A percentile compares a stretch with the other conserved stretches of the same genome.
phyloP scores from a whole-genome alignment of 2,888 invertebrate genomes.

The Liposcelis brunnea region DNA sequence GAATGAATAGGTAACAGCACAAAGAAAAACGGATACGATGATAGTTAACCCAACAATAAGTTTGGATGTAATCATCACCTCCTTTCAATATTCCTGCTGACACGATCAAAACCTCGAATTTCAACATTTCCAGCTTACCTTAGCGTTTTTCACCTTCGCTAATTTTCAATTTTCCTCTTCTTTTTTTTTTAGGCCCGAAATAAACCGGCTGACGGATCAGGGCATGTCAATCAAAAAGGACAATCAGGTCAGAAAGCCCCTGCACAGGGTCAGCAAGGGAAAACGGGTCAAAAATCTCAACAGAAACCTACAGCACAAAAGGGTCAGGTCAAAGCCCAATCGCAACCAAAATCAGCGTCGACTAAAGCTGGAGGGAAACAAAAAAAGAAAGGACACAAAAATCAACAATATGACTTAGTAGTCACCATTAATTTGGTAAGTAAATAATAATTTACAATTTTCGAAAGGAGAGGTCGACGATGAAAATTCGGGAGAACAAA shows the following conservation, averaged over 20 bases:
- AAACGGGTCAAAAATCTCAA: conserved; percentile 34
- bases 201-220: conserved; percentile 62
- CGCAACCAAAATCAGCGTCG: conserved; percentile 40
- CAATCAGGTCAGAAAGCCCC: conserved; percentile 45
- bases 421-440: conserved; percentile 71
- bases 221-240: conserved; percentile 54
- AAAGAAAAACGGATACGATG: too few species aligned
- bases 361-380: conserved; percentile 35
- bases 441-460: too few species aligned
- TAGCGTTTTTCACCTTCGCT: conserved; percentile 10
- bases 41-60: too few species aligned
- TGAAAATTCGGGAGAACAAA: too few species aligned
- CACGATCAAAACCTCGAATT: too few species aligned
- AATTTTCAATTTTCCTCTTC: conserved; percentile 9
- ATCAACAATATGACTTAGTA: conserved; percentile 63
- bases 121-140: too few species aligned
- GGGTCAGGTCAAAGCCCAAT: conserved; percentile 50
- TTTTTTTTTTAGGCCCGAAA: conserved; percentile 48
- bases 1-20: too few species aligned
- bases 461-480: too few species aligned
- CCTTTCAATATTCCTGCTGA: too few species aligned
- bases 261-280: conserved; percentile 34
- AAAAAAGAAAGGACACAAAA: conserved; percentile 59
- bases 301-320: conserved; percentile 44
- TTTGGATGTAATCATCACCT: too few species aligned